phyloP scores from a whole-genome alignment of 2,888 invertebrate genomes.

The Cacoxenus indagator region DNA sequence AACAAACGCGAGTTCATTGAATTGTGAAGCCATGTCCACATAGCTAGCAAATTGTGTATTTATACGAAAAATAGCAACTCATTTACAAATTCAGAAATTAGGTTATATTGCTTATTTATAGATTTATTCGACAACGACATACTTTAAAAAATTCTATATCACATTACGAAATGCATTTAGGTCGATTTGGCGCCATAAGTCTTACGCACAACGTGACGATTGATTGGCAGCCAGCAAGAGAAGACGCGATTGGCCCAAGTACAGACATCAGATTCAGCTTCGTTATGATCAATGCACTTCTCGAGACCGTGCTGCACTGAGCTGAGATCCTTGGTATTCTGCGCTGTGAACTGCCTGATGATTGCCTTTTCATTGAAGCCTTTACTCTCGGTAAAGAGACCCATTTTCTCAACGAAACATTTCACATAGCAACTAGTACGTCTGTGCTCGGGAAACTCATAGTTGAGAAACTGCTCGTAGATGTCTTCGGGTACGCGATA shows the following conservation, averaged over 20 bases:
- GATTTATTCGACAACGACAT: neutral
- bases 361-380: constrained; percentile 63
- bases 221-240: constrained; percentile 65
- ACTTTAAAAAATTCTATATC: neutral
- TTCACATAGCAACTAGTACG: constrained; percentile 66
- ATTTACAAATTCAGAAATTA: neutral
- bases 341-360: constrained; percentile 57
- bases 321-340: constrained; percentile 47
- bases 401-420: constrained; percentile 68
- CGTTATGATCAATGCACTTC: constrained; percentile 68
- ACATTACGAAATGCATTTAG: constrained; percentile 7
- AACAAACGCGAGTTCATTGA: constrained; percentile 19
- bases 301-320: constrained; percentile 60
- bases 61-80: neutral
- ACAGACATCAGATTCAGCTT: constrained; percentile 61
- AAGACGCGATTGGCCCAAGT: constrained; percentile 67
- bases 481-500: constrained; percentile 60
- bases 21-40: neutral
- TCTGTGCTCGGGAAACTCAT: constrained; percentile 63
- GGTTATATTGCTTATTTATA: neutral
- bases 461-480: constrained; percentile 62
- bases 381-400: constrained; percentile 56
- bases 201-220: constrained; percentile 60
- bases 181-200: constrained; percentile 39
- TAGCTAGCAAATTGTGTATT: neutral